Evolutionary conservation across 2,888 invertebrate genomes (phyloP), one percentile per base, ranked within the genome.

Genomic region (Cephalotes varians): DNA sequence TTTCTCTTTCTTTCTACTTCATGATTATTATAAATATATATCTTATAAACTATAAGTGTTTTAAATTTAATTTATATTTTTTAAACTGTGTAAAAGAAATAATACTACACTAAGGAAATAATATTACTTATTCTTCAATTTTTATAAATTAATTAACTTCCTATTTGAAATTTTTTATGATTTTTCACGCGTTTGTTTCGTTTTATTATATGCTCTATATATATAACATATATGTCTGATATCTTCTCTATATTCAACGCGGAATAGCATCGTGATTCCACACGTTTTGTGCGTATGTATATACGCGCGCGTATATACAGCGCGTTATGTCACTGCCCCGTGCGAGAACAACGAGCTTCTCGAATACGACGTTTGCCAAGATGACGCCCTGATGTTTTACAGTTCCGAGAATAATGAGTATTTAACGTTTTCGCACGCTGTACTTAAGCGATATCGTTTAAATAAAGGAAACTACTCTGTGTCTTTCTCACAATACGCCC

Each of bases 321-420:
- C 90, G 88, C 88, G 91, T 93, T 91, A 92, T 92, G 91, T 92
- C 93, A 92, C 87, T 83, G 88, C 51, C 76, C 77, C 44, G 54
- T 67, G 21, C 31, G 44, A 71, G 77, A 77, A 77, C 77, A 58
- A 77, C 77, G 74, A 37, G 74, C 62, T 49, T 49, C 74, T 60
- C 47, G 60, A 73, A 9, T 60, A 40, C 18, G 25, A 44, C 47
- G 56, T 34, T 71, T 79, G 71, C 77, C 77, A 79, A 79, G 77
- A 79, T 79, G 71, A 79, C 56, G 69, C 25, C 44, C 69, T 69
- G 34, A 25, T 56, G 31, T 79, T 79, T 79, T 58, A 79, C 47
- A 56, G 71, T 79, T 79, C 71, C 44, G 34, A 79, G 77, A 79
- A 79, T 79, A 79, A 79, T 79, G 77, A 69, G 25, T 79, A 71